Evolutionary conservation across 2,888 invertebrate species (phyloP), one percentile per base, ranked within the genome.

Genomic region (Acheta domesticus): DNA sequence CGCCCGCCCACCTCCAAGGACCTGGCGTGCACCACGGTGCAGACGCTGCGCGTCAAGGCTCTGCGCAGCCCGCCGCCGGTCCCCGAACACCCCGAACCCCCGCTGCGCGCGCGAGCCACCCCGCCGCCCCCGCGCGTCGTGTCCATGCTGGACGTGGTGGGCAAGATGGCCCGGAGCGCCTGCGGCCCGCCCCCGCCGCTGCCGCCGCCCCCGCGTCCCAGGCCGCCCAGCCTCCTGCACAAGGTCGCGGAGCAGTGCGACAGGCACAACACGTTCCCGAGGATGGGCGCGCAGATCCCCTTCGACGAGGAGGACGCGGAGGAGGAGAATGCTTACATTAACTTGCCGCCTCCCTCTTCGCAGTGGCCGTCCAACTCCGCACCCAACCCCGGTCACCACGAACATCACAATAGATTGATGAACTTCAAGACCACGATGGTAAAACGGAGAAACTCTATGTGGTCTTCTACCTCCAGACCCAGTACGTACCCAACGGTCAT

Each of bases 1-100:
- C 74, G 76, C 74, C 75, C 78, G 12, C 77, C 79, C 23, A 49
- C 73, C 36, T 49, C 12, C 48, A 36, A 74, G 48, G 79, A 77
- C 20, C 20, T 62, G 62, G 16, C 62, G 16, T 16, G 20, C 86
- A 88, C 87, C 87, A 88, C 82, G 88, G 89, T 83, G 86, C 87
- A 87, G 87, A 89, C 87, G 87, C 62, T 76, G 21, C 74, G 74
- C 19, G 77, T 49, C 49, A 12, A 48, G 20, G 20, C 79, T 11
- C 49, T 76, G 12, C n/a, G 49, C 49, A 75, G 79, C 49, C 77
- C 23, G 14, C 88, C 86, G 86, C 87, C 86, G 79, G 81, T 87
- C 4, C 16, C 62, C 4, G 62, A 62, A 8, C 62, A 82, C 74
- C 14, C 50, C 49, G 11, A 12, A 21, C 20, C 74, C n/a, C 74